A percentile compares a stretch with the other conserved stretches of the same genome.
Conservation (phyloP, 2,888 invertebrate genomes). For the Auanema sp. region DNA sequence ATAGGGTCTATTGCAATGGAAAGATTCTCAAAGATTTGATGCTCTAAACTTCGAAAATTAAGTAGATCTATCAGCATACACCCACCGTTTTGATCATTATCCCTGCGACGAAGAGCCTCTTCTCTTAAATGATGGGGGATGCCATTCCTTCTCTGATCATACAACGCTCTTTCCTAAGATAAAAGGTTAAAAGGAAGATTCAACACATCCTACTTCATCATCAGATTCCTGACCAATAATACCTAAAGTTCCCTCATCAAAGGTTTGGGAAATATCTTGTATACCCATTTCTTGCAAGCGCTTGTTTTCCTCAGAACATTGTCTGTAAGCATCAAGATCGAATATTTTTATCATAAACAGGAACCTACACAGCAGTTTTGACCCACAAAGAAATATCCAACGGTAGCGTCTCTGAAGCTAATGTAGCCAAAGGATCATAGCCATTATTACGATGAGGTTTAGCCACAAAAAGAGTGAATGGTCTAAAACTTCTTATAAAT, state of each 20-base stretch:
- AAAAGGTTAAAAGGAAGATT: neutral
- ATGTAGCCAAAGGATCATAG: conserved; percentile 49
- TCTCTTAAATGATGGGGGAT: conserved; percentile 30
- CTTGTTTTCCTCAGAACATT: conserved; percentile 27
- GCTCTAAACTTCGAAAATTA: conserved; percentile 11
- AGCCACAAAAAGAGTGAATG: conserved; percentile 50
- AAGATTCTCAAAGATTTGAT: conserved; percentile 17
- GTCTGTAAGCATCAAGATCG: conserved; percentile 23
- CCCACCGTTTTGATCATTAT: conserved; percentile 38
- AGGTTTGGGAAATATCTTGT: conserved; percentile 32
- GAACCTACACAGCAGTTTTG: conserved; percentile 36
- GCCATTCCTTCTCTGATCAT: conserved; percentile 46
- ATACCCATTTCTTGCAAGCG: conserved; percentile 26
- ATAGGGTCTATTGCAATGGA: conserved; percentile 33
- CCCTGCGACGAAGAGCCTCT: conserved; percentile 30
- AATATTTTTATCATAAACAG: neutral
- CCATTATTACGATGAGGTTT: conserved; percentile 36
- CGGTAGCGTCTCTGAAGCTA: conserved; percentile 57
- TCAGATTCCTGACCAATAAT: conserved; percentile 32
- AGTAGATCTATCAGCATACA: neutral
- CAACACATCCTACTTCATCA: conserved; percentile 28
- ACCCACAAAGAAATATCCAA: conserved; percentile 51
- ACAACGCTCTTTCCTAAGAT: conserved; percentile 34
- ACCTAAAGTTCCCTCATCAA: conserved; percentile 39
- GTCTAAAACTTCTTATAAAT: conserved; percentile 32